Evolutionary conservation across 2,888 invertebrate genomes (phyloP).

Genomic region (Cetonia aurata): DNA sequence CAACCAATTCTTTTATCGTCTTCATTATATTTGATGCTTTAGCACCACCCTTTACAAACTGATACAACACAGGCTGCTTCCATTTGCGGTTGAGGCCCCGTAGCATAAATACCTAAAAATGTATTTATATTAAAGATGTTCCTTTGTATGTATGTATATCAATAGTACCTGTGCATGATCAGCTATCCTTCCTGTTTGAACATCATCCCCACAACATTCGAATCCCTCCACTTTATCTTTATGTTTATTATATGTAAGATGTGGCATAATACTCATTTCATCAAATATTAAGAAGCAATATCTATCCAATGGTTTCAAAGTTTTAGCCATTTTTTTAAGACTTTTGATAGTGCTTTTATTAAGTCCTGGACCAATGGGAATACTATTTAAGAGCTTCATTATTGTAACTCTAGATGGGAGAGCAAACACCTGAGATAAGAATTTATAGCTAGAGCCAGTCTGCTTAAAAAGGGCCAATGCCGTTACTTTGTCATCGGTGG

Average conservation of each 20-base stretch:
- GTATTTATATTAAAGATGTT: not conserved
- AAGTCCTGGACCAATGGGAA: not conserved
- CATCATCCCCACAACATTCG: not conserved
- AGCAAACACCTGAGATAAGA: slow-evolving; percentile 4
- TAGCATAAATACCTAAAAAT: slow-evolving; percentile 10
- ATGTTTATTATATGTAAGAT: not conserved
- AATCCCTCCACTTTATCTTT: slow-evolving; percentile 5
- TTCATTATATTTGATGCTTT: slow-evolving; percentile 6
- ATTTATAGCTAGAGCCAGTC: slow-evolving; percentile 1
- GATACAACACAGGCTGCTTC: slow-evolving; percentile 19
- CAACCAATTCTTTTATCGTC: slow-evolving; percentile 7
- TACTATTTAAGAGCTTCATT: not conserved
- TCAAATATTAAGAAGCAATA: slow-evolving; percentile 15
- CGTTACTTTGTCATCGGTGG: not conserved
- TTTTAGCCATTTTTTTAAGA: not conserved
- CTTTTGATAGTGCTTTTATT: slow-evolving; percentile 13
- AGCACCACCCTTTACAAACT: slow-evolving; percentile 8
- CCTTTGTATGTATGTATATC: not conserved
- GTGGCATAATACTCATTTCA: slow-evolving; percentile 13
- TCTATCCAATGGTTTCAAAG: not conserved
- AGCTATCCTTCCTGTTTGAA: not conserved
- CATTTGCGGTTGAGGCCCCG: not conserved
- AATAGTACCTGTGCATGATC: slow-evolving; percentile 17
- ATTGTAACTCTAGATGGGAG: slow-evolving; percentile 8
- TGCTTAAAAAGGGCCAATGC: not conserved